Base-by-base conservation (phyloP, 2,888 invertebrate species). In the Caenorhabditis sp. region DNA sequence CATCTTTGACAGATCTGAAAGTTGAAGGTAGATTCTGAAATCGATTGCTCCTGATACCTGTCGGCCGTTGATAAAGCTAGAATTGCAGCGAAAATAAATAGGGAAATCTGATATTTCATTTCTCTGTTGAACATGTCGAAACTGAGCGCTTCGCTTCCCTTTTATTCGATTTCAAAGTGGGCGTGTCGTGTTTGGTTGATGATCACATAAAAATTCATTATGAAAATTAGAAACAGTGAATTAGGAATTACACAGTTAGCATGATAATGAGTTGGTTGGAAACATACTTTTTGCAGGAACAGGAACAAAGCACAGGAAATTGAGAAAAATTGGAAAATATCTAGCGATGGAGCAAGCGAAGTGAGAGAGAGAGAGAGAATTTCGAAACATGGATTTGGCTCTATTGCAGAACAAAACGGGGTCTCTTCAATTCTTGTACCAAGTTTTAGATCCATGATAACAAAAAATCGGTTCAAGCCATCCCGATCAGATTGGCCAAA, bases 121-220 rank as follows among this genome's bases (percentile, higher is more conserved):
- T 63, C 49, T 66, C 19, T 22, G 0, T 31, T 8, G 24, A 35
- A 10, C 6, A 14, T 28, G 49, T 47, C n/a, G 22, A 64, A 54
- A 24, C 31, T 68, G 54, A 16, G 38, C 68, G 2, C 14, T 26
- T 8, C 38, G 12, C 38, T 26, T n/a, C 22, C 1, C 68, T 68
- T 68, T 24, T 68, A 68, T 68, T 24, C 10, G 14, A 19, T 38
- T 54, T 68, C 35, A 19, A 12, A 12, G 19, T 4, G 41, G 41
- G 47, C 44, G n/a, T n/a, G n/a, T n/a, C n/a, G n/a, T n/a, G n/a
- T n/a, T n/a, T n/a, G 49, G 19, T 66, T 51, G 19, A 49, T 54
- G 54, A 68, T 68, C 68, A 68, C 68, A 68, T 66, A 66, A 19
- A 31, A 38, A 38, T 68, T 68, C 68, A 68, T 68, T 68, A 68